Conservation (phyloP, 2,888 invertebrate species). For the Drosophila cracens region DNA sequence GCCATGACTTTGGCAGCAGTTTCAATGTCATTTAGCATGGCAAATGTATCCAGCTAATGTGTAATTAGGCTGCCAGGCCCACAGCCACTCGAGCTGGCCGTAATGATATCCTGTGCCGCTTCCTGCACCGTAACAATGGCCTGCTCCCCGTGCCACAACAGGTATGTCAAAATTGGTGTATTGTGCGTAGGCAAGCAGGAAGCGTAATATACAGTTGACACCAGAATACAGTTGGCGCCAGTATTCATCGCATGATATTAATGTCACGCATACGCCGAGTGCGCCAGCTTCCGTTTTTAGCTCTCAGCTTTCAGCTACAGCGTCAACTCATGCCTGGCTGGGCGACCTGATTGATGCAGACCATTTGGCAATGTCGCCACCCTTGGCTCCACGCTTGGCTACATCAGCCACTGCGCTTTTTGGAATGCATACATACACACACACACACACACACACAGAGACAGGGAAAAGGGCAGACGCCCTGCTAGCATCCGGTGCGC, state of each 20-base stretch:
- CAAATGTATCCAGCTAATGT: slow-evolving; percentile 56
- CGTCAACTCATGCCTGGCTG: slow-evolving; percentile 13
- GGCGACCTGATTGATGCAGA: slow-evolving; percentile 46
- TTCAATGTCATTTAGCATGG: slow-evolving; percentile 45
- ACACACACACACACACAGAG: background rate
- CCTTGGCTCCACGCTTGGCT: slow-evolving; percentile 12
- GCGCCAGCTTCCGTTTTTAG: background rate
- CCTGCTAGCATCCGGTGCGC: slow-evolving; percentile 22
- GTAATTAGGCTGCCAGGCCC: slow-evolving; percentile 56
- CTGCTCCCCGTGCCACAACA: background rate
- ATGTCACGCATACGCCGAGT: slow-evolving; percentile 61
- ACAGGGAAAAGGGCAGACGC: slow-evolving; percentile 13
- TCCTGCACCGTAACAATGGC: slow-evolving; percentile 43
- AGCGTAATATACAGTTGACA: background rate
- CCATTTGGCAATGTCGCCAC: slow-evolving; percentile 49
- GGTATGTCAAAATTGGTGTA: slow-evolving; percentile 11
- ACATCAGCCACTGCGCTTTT: background rate
- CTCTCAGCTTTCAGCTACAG: background rate
- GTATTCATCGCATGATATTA: slow-evolving; percentile 55
- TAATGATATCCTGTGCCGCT: slow-evolving; percentile 61
- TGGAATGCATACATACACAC: background rate
- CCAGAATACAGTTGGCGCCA: background rate
- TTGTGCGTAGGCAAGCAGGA: background rate
- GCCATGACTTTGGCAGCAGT: slow-evolving; percentile 39
- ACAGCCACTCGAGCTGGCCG: slow-evolving; percentile 28